Percentiles rank a stretch among this genome's conserved stretches.
Evolutionary conservation across 2,797 vertebrate species (phyloP).

Genomic region (Halcyon leucocephala): DNA sequence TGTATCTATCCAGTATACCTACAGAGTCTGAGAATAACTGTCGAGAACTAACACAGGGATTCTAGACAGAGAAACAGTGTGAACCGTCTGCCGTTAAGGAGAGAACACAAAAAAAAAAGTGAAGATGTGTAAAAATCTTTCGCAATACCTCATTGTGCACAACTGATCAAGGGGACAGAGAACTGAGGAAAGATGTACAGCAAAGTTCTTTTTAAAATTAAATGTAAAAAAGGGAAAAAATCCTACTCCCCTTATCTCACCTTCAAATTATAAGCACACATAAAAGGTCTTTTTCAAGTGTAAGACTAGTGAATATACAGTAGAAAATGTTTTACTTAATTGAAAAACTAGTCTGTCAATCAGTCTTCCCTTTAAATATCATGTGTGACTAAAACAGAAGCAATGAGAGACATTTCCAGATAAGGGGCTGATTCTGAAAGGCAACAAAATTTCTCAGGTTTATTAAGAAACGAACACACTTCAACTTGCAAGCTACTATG

Average conservation of each 20-base stretch:
- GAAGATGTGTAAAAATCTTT: neutral
- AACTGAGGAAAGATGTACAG: accelerated
- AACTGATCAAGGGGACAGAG: neutral
- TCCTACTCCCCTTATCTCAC: neutral
- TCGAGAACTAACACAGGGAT: neutral
- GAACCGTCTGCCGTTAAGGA: neutral
- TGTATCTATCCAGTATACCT: neutral
- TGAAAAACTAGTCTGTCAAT: neutral
- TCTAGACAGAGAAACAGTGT: neutral
- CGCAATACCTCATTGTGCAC: neutral
- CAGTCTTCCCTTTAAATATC: neutral
- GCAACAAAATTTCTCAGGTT: neutral
- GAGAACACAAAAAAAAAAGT: neutral
- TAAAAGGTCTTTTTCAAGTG: neutral
- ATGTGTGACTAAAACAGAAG: neutral
- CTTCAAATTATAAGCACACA: neutral
- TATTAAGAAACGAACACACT: neutral
- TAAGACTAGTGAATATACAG: neutral
- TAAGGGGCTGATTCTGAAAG: neutral
- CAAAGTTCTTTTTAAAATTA: neutral
- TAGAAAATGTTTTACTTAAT: neutral
- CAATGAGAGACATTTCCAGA: neutral
- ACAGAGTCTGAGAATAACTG: neutral
- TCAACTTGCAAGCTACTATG: neutral
- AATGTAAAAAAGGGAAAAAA: neutral